These are phyloP conservation scores for Nesogale talazaci DNA, from an alignment of 2,113 vertebrate species.

Conservation along the genomic window DNA sequence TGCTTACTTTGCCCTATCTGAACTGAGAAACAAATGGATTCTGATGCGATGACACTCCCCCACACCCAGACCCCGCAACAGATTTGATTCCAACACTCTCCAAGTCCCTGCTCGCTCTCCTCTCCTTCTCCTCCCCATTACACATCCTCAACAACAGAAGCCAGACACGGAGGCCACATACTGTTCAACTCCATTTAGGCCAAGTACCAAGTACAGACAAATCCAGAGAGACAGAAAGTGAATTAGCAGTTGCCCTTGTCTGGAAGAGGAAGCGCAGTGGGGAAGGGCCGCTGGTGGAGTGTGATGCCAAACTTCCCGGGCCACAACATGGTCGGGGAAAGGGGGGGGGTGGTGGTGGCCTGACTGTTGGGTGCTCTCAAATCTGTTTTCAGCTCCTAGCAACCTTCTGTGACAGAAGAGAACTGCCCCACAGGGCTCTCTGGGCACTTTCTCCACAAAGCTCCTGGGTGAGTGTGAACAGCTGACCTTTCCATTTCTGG, in stretches of 20 bases:
- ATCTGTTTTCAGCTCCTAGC: not conserved
- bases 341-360: no score
- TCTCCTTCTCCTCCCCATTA: not conserved
- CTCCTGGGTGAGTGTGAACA: not conserved
- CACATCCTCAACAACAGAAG: not conserved
- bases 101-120: not conserved
- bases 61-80: not conserved
- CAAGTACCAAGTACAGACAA: not conserved
- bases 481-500: not conserved
- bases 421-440: not conserved
- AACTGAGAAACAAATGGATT: not conserved
- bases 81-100: not conserved
- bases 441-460: not conserved
- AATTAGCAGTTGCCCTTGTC: not conserved
- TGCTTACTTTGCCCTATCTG: not conserved
- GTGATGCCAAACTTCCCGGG: not conserved
- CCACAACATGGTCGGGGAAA: no score
- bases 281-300: fast-evolving
- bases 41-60: not conserved
- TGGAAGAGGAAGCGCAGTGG: not conserved
- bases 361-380: not conserved
- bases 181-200: fast-evolving
- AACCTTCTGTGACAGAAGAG: not conserved
- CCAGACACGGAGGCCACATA: not conserved
- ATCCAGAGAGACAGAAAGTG: no score